phyloP scores from a whole-genome alignment of 2,113 vertebrate species.

The Grammomys dolichurus region DNA sequence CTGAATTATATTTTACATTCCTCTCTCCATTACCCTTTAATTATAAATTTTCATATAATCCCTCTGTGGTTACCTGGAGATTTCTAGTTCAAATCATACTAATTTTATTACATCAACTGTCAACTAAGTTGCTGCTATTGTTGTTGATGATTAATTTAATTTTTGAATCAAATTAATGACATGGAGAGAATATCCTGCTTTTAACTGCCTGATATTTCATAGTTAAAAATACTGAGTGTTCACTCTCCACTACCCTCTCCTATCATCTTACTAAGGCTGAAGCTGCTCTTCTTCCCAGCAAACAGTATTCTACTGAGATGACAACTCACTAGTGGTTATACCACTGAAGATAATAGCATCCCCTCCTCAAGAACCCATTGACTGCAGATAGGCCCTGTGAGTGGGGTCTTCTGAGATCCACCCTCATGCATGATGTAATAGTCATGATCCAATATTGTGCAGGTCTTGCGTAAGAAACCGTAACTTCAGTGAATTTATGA shows the following conservation, averaged over 20 bases:
- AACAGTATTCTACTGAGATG: not conserved
- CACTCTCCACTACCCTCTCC: not conserved
- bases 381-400: not conserved
- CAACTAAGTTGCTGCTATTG: not conserved
- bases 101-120: not conserved
- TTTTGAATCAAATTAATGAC: not conserved
- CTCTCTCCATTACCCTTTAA: not conserved
- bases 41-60: not conserved
- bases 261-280: not conserved
- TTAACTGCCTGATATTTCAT: not conserved
- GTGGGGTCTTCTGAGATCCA: not conserved
- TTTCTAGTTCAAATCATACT: not conserved
- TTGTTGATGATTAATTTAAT: not conserved
- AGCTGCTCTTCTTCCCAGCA: too few species aligned
- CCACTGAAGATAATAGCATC: too few species aligned
- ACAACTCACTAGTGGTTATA: not conserved
- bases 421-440: not conserved
- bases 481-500: not conserved
- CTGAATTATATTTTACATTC: not conserved
- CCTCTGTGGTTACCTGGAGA: not conserved
- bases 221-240: not conserved
- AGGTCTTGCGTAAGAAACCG: not conserved
- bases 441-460: not conserved
- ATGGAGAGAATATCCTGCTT: too few species aligned
- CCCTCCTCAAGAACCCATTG: not conserved